A percentile compares a stretch with the other conserved stretches of the same genome.
Conservation (phyloP, 2,797 vertebrate species). For the Masticophis lateralis region DNA sequence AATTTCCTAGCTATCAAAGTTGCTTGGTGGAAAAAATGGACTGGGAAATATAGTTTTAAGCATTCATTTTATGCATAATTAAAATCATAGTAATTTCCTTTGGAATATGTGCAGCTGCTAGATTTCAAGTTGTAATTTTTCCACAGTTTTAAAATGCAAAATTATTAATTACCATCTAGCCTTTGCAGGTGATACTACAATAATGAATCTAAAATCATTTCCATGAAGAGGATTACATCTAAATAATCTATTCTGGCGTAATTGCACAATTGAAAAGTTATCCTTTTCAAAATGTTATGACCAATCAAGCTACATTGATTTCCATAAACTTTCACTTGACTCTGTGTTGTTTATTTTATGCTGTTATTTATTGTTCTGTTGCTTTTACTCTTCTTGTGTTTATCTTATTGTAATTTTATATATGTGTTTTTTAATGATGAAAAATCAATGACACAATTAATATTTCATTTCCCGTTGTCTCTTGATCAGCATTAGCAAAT, state of each 20-base stretch:
- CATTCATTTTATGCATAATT: not conserved
- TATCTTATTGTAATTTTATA: not conserved
- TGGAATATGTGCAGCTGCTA: not conserved
- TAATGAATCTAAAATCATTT: slow-evolving; percentile 33
- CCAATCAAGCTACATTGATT: slow-evolving; percentile 7
- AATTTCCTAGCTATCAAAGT: slow-evolving; percentile 20
- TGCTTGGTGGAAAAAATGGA: not conserved
- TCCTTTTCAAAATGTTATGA: slow-evolving; percentile 41
- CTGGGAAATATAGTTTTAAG: not conserved
- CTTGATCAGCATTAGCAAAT: slow-evolving; percentile 57
- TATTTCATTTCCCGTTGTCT: slow-evolving; percentile 23
- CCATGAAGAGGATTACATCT: slow-evolving; percentile 26
- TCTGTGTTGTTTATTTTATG: not conserved
- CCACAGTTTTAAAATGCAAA: slow-evolving; percentile 18
- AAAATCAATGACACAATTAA: slow-evolving; percentile 25
- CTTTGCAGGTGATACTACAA: not conserved
- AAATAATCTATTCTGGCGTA: slow-evolving; percentile 35
- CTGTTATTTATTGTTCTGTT: not conserved
- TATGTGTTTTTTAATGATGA: not conserved
- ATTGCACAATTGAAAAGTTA: slow-evolving; percentile 31
- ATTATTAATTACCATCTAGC: not conserved
- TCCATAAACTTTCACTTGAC: not conserved
- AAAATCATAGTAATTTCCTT: not conserved
- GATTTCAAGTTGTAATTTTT: not conserved
- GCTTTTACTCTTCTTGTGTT: not conserved